Evolutionary conservation across 2,888 invertebrate genomes (phyloP), one percentile per base, ranked within the genome.

Genomic region (Luperina testacea): DNA sequence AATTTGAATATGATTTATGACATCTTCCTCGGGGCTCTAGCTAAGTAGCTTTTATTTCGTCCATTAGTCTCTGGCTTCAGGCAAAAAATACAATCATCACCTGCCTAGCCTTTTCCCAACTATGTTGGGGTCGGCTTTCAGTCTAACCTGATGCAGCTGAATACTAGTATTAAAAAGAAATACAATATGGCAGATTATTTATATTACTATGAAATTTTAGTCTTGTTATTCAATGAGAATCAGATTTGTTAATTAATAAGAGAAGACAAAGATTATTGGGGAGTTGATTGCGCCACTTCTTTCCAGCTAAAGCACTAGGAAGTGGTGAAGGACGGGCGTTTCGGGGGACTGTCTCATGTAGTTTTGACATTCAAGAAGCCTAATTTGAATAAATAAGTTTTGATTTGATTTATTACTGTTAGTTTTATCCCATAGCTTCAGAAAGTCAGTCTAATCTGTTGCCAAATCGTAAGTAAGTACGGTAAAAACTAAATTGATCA

Each of bases 1-100:
- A 77, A 53, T 77, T n/a, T 1, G 17, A 32, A 6, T 64, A 11
- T 45, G 78, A 53, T 77, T 65, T 65, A 11, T 5, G 15, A 42
- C 5, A 15, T 32, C 42, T 17, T 63, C 63, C 17, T 48, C 20
- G 20, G 15, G 45, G 42, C 7, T 57, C 20, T 4, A 7, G n/a
- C 5, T 51, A 42, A 38, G 38, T 27, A 61, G 13, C 17, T 57
- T 75, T 32, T 20, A 71, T 57, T 65, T 57, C 2, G 42, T 73
- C 5, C 13, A n/a, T 75, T 45, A 17, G 13, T n/a, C 1, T 45
- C 4, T 32, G 20, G n/a, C 45, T 20, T 0, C 2, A 74, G 24
- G 17, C 45, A 5, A 15, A 32, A 13, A 15, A 42, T 27, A 27
- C 45, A 45, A n/a, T 63, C 32, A 32, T 32, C n/a, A n/a, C n/a